Evolutionary conservation across 2,888 invertebrate genomes (phyloP).

Genomic region (Agriopis marginaria): DNA sequence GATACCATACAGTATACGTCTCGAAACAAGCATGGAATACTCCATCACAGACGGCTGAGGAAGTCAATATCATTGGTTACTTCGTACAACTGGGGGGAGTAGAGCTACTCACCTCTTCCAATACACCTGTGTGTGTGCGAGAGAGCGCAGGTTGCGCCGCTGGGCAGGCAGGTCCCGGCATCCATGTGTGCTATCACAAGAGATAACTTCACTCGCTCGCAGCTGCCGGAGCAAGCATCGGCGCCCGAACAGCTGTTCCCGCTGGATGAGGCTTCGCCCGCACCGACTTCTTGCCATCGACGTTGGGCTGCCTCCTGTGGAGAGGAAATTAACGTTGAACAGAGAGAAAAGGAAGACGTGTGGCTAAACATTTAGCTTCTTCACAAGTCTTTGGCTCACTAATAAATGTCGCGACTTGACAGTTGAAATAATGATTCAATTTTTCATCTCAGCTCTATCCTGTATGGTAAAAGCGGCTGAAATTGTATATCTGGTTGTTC

Average conservation of each 20-base stretch:
- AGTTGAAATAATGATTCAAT: no score
- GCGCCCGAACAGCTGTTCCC: constrained; percentile 50
- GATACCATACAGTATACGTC: no score
- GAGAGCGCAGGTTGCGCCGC: constrained; percentile 74
- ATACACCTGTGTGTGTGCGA: constrained; percentile 78
- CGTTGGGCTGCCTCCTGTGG: constrained; percentile 73
- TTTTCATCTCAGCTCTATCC: no score
- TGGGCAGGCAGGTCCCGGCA: constrained; percentile 74
- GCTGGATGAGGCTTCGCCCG: constrained; percentile 72
- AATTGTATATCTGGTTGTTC: no score
- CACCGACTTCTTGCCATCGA: constrained; percentile 72
- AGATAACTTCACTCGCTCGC: constrained; percentile 68
- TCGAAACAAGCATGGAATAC: no score
- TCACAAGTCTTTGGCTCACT: no score
- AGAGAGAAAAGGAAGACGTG: no score
- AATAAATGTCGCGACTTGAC: no score
- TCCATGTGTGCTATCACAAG: constrained; percentile 80
- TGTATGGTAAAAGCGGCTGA: no score
- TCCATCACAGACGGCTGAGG: neutral
- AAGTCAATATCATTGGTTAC: neutral
- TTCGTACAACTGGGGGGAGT: neutral
- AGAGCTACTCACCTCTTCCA: constrained; percentile 68
- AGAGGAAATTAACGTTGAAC: neutral
- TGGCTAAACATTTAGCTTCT: no score
- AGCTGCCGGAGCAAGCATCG: constrained; percentile 60